Evolutionary conservation across 2,113 vertebrate species (phyloP), one percentile per base, ranked within the genome.

Genomic region (Castor canadensis): DNA sequence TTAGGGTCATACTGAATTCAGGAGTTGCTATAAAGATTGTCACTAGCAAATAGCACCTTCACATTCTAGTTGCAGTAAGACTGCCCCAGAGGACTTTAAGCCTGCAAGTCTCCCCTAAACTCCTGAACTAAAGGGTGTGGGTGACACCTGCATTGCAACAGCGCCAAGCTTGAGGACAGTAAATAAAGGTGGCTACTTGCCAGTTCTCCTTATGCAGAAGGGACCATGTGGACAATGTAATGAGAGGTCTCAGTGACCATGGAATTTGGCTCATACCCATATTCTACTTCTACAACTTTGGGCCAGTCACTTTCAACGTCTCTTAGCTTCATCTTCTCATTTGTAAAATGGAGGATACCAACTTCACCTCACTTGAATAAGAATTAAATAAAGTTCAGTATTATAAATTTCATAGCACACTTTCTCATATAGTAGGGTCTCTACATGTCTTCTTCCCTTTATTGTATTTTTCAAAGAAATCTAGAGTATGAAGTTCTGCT

Each of bases 381-480:
- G 56, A 69, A 82, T 79, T 19, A 79, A 86, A 60, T 86, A 62
- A 67, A 96, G 60, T 4, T 2, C 87, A 76, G 15, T 84, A 40
- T 64, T 26, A 26, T 54, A 76, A 47, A 43, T 86, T 84, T 75
- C 16, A 12, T 38, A 81, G 69, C 32, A 30, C 35, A 45, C 43
- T 87, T 88, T 75, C 8, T 66, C 38, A 81, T 45, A 30, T 45
- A 66, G n/a, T 79, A 79, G 26, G 28, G 19, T 93, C 58, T 83
- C 64, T 80, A 20, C 82, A 89, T 90, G 17, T 73, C 88, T 80
- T 26, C 26, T 94, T 81, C 24, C 24, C 9, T 93, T 76, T 58
- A 40, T 60, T 82, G 5, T 9, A 24, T 80, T 84, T 73, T 62
- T 47, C 28, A 92, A 93, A 76, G 1, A 45, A 32, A 80, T n/a